These are phyloP conservation scores for Ophion ellenae DNA, from an alignment of 2,888 invertebrate species.

Conservation along the genomic window DNA sequence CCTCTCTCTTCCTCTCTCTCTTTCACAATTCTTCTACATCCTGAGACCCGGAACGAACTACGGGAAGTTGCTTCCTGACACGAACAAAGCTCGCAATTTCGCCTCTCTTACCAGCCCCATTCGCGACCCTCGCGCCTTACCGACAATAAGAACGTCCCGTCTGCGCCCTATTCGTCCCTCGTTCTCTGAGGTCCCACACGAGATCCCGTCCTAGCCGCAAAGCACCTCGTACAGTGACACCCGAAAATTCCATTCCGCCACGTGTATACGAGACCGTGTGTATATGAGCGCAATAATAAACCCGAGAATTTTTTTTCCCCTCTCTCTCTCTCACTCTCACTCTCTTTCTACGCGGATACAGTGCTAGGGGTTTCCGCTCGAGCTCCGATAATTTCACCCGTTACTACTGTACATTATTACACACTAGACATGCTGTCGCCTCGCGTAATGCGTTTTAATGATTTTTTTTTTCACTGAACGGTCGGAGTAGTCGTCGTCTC, in stretches of 20 bases:
- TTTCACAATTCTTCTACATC: slow-evolving; percentile 27
- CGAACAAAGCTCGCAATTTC: slow-evolving; percentile 81
- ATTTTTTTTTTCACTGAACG: too few relatives aligned
- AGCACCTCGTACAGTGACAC: slow-evolving; percentile 8
- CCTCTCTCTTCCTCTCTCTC: not conserved
- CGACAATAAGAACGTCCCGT: slow-evolving; percentile 74
- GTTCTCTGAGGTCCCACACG: not conserved
- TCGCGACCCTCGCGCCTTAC: slow-evolving; percentile 70
- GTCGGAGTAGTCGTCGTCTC: too few relatives aligned
- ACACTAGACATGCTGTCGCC: too few relatives aligned
- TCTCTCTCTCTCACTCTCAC: too few relatives aligned
- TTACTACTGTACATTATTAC: too few relatives aligned
- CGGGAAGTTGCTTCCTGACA: slow-evolving; percentile 73
- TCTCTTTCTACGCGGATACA: too few relatives aligned
- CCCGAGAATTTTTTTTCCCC: too few relatives aligned
- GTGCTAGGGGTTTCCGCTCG: too few relatives aligned
- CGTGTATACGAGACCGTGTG: too few relatives aligned
- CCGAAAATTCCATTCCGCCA: slow-evolving; percentile 18
- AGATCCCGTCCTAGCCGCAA: slow-evolving; percentile 22
- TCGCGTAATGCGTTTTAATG: too few relatives aligned
- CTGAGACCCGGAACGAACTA: slow-evolving; percentile 65
- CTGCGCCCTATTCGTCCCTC: slow-evolving; percentile 55
- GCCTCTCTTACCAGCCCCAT: slow-evolving; percentile 71
- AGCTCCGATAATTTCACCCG: too few relatives aligned
- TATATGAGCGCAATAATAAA: slow-evolving; percentile 11